Evolutionary conservation across 1,140 invertebrate species (phyloP).

Genomic region (Drosophila subpulchrella): DNA sequence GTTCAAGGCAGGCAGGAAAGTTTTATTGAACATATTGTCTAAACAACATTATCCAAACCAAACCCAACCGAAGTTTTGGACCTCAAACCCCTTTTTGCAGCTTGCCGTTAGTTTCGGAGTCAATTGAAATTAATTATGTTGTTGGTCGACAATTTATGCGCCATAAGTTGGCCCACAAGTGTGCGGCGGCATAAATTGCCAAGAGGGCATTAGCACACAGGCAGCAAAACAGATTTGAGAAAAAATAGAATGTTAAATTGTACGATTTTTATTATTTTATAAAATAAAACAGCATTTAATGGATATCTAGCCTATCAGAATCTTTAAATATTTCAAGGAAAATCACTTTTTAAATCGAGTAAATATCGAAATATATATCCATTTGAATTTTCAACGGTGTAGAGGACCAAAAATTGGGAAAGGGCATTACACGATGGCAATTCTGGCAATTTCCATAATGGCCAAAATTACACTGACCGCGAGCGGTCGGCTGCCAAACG

Average conservation of each 20-base stretch:
- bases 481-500: constrained; percentile 53
- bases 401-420: neutral
- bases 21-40: constrained; percentile 79
- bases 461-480: constrained; percentile 53
- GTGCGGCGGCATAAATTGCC: constrained; percentile 71
- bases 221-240: neutral
- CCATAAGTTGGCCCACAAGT: constrained; percentile 75
- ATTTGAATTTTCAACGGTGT: neutral
- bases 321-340: neutral
- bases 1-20: constrained; percentile 44
- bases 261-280: neutral
- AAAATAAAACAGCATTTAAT: too few relatives aligned
- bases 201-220: constrained; percentile 8
- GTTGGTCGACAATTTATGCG: constrained; percentile 64
- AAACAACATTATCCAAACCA: constrained; percentile 60
- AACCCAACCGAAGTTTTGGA: constrained; percentile 18
- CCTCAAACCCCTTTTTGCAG: constrained; percentile 18
- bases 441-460: constrained; percentile 69
- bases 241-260: neutral
- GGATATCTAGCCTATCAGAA: too few relatives aligned
- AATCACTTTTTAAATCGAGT: too few relatives aligned
- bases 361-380: neutral
- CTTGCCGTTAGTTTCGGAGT: constrained; percentile 46
- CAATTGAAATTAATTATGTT: constrained; percentile 81
- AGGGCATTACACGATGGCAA: constrained; percentile 9